Base-by-base conservation (phyloP, 2,797 vertebrate genomes). In the Anomalospiza imberbis region DNA sequence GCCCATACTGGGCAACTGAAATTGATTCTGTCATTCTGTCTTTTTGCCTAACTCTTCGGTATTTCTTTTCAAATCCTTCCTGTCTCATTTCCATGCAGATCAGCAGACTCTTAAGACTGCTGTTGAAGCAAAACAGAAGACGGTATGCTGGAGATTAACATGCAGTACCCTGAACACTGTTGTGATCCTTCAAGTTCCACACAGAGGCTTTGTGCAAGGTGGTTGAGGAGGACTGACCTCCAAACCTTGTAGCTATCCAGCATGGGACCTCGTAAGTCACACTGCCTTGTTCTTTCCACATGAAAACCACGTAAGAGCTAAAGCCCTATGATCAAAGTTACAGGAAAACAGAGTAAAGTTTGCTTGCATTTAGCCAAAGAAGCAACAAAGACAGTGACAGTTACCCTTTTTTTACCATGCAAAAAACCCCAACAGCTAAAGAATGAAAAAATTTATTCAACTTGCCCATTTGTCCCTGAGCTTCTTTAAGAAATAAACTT, bases 271-370 rank as follows among this genome's bases (percentile, higher is more conserved):
- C 20, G 1, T 3, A 12, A 77, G 15, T 7, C 36, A 48, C 10
- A 29, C 3, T 9, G 6, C 17, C 36, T 62, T 25, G 10, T 3
- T 67, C 22, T 57, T 62, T 15, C 34, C 42, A n/a, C 1, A 0
- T 1, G 2, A 57, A 8, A 68, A 13, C 9, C 32, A 66, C 6
- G 2, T 6, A 40, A 40, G 7, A 90, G 24, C 36, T 45, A 10
- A 28, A 71, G 13, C 44, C 13, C 5, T 47, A 1, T 5, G 22
- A 57, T 58, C 15, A 1, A 62, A 70, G 15, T 45, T 13, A 42
- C n/a, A 78, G 17, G n/a, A 51, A 62, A 62, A 62, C 3, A 48
- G 4, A 36, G 3, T 13, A 22, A 83, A 57, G 26, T 18, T 68
- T 32, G 31, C 31, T 19, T 4, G 3, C 26, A 20, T 36, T 88